These are phyloP conservation scores for Pangasius djambal DNA, from an alignment of 2,797 vertebrate genomes.

Conservation along the genomic window DNA sequence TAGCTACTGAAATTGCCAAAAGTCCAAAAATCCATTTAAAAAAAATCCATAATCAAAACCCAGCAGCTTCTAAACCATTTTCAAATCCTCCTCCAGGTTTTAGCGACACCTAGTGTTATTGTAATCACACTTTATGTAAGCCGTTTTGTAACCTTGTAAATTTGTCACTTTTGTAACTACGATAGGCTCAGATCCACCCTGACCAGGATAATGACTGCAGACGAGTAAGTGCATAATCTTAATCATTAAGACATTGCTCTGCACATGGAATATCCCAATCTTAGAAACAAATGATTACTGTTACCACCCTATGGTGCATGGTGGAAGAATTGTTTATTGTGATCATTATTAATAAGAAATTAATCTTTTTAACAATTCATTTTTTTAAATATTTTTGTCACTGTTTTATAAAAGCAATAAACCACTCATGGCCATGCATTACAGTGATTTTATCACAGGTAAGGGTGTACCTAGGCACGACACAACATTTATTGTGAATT, in stretches of 20 bases:
- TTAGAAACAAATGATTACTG: not conserved
- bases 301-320: not conserved
- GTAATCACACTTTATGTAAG: not conserved
- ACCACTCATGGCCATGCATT: no score
- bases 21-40: not conserved
- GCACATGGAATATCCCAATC: not conserved
- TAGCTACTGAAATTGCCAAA: not conserved
- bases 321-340: not conserved
- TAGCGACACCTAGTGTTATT: slow-evolving; percentile 44
- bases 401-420: no score
- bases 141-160: slow-evolving; percentile 2
- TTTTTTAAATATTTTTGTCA: not conserved
- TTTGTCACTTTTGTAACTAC: not conserved
- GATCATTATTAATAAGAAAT: no score
- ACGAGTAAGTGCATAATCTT: not conserved
- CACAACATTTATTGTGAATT: not conserved
- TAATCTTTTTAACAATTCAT: not conserved
- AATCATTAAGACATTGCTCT: not conserved
- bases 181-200: not conserved
- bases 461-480: not conserved
- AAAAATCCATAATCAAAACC: not conserved
- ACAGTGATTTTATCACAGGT: no score
- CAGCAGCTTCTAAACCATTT: not conserved
- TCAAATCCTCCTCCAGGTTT: slow-evolving; percentile 2
- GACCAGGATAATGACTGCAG: not conserved